Conservation (phyloP, 1,140 invertebrate species). For the Diachasmimorpha longicaudata region DNA sequence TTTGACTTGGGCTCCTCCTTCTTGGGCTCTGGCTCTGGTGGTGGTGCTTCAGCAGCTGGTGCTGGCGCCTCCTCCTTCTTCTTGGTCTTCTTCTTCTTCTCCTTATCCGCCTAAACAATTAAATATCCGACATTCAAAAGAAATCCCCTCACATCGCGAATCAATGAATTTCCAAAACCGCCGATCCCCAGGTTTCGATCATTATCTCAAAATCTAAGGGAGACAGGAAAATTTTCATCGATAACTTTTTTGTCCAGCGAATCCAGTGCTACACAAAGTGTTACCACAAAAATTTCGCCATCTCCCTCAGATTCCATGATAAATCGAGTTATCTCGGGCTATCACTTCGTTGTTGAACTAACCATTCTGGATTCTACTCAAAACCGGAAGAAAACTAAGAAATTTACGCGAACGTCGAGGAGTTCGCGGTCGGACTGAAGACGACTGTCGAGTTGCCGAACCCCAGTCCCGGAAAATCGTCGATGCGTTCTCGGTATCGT, state of each 20-base stretch:
- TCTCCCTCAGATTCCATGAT: neutral
- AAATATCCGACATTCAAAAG: neutral
- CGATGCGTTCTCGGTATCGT: constrained; percentile 34
- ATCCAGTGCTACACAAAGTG: too few relatives aligned
- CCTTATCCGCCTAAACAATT: constrained; percentile 66
- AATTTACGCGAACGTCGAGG: neutral
- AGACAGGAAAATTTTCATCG: too few relatives aligned
- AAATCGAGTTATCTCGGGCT: neutral
- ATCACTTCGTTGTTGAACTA: neutral
- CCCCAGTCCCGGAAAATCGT: constrained; percentile 37
- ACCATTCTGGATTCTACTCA: constrained; percentile 4
- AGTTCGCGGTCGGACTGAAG: neutral
- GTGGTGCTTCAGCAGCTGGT: constrained; percentile 56
- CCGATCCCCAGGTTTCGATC: too few relatives aligned
- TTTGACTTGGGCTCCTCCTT: constrained; percentile 57
- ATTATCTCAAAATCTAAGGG: too few relatives aligned
- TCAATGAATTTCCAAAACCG: too few relatives aligned
- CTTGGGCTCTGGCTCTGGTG: constrained; percentile 57
- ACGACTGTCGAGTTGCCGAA: constrained; percentile 5
- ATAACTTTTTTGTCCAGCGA: too few relatives aligned
- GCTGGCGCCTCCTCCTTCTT: constrained; percentile 59
- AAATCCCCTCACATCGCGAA: neutral
- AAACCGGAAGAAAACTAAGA: neutral
- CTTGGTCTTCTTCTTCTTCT: constrained; percentile 69
- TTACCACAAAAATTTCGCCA: neutral